These are phyloP conservation scores for Chrysomela aeneicollis DNA, from an alignment of 2,888 invertebrate genomes.

Conservation along the genomic window DNA sequence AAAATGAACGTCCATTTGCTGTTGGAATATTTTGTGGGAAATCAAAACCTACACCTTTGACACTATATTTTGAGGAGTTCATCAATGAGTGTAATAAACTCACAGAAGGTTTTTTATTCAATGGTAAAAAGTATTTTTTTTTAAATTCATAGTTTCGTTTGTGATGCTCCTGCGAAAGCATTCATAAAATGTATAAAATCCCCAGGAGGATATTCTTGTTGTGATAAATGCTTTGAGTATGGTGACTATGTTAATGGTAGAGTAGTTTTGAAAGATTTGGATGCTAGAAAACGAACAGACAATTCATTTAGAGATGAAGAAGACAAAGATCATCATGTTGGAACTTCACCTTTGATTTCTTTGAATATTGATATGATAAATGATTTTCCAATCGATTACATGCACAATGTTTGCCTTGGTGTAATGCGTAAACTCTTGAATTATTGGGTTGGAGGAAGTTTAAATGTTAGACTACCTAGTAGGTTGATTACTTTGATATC, in stretches of 20 bases:
- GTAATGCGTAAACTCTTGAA: slow-evolving; percentile 17
- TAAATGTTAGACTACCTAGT: slow-evolving; percentile 15
- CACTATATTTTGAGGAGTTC: slow-evolving; percentile 24
- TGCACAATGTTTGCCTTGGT: slow-evolving; percentile 17
- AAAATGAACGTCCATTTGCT: slow-evolving; percentile 24
- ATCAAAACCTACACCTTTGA: slow-evolving; percentile 26
- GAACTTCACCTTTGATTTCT: no score
- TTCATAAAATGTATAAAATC: slow-evolving; percentile 29
- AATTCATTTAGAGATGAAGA: slow-evolving; percentile 29
- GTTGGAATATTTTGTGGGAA: slow-evolving; percentile 31
- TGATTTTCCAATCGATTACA: slow-evolving; percentile 12
- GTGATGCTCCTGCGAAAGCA: slow-evolving; percentile 31
- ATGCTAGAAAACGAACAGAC: slow-evolving; percentile 30
- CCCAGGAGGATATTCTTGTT: slow-evolving; percentile 29
- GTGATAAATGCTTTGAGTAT: slow-evolving; percentile 27
- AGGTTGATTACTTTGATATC: slow-evolving; percentile 1
- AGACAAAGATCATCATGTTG: slow-evolving; percentile 21
- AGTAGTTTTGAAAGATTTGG: no score
- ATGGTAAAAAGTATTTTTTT: slow-evolving; percentile 17
- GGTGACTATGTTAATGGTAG: no score
- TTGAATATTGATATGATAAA: slow-evolving; percentile 10
- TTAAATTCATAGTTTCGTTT: slow-evolving; percentile 25
- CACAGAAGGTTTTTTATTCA: slow-evolving; percentile 20
- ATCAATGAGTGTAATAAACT: slow-evolving; percentile 22
- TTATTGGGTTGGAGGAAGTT: slow-evolving; percentile 15